These are phyloP conservation scores for Xenotilapia caudafasciata DNA, from an alignment of 2,113 vertebrate species.

Conservation along the genomic window DNA sequence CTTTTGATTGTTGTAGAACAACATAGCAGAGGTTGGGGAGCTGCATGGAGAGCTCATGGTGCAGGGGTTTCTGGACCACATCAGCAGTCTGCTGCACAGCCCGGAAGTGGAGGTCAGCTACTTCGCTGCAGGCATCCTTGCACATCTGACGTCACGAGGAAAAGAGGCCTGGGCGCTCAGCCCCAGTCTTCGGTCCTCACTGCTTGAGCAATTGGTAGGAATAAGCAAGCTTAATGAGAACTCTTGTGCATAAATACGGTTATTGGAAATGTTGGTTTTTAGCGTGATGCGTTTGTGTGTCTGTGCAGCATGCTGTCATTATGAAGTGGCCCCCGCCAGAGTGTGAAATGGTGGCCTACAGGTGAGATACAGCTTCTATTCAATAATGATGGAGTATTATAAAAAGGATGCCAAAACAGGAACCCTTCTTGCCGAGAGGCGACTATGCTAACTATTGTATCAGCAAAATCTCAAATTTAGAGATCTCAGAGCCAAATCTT, in stretches of 20 bases:
- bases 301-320: conserved; percentile 86
- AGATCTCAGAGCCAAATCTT: neutral
- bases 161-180: conserved; percentile 88
- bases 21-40: conserved; percentile 96
- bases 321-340: conserved; percentile 95
- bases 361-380: conserved; percentile 65
- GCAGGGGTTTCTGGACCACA: conserved; percentile 93
- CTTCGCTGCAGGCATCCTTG: conserved; percentile 96
- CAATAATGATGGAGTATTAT: neutral
- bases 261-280: neutral
- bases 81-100: conserved; percentile 88
- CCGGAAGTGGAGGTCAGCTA: conserved; percentile 97
- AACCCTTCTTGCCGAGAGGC: neutral
- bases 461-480: neutral
- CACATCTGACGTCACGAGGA: conserved; percentile 94
- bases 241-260: neutral
- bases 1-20: conserved; percentile 75
- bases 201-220: conserved; percentile 90
- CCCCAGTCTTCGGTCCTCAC: conserved; percentile 76
- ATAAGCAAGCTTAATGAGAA: neutral
- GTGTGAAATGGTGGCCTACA: conserved; percentile 99
- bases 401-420: neutral
- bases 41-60: conserved; percentile 95
- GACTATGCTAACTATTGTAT: neutral
- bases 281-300: neutral